Conservation (phyloP, 2,797 vertebrate genomes). For the Scolopax rusticola region DNA sequence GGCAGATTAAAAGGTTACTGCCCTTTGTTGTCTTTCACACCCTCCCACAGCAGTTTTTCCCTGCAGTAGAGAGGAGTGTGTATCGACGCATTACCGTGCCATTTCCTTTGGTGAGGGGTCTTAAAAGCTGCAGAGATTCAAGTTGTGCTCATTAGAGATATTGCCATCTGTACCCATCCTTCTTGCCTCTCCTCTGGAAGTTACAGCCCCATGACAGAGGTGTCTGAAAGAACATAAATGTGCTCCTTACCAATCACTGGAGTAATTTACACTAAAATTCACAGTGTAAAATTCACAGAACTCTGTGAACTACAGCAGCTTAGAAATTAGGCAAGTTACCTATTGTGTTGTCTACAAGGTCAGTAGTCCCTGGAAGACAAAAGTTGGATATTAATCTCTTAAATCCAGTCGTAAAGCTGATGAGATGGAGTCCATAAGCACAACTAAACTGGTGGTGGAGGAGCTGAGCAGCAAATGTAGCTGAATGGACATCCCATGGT, state of each 20-base stretch:
- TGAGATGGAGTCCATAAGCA: neutral
- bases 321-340: neutral
- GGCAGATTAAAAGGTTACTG: neutral
- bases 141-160: neutral
- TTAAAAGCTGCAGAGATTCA: neutral
- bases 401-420: neutral
- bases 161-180: neutral
- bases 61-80: neutral
- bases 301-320: neutral
- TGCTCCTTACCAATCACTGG: neutral
- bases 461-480: neutral
- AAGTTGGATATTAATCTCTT: neutral
- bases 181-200: neutral
- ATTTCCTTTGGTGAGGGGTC: neutral
- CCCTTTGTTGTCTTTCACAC: neutral
- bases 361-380: neutral
- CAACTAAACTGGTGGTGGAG: neutral
- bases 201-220: neutral
- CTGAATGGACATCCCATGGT: neutral
- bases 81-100: rapidly evolving
- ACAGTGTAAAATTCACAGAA: neutral
- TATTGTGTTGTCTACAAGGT: neutral
- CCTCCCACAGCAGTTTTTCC: neutral
- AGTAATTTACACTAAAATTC: neutral
- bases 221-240: neutral